Conservation (phyloP, 64 coral and sea anemone species). For the Porites lutea region DNA sequence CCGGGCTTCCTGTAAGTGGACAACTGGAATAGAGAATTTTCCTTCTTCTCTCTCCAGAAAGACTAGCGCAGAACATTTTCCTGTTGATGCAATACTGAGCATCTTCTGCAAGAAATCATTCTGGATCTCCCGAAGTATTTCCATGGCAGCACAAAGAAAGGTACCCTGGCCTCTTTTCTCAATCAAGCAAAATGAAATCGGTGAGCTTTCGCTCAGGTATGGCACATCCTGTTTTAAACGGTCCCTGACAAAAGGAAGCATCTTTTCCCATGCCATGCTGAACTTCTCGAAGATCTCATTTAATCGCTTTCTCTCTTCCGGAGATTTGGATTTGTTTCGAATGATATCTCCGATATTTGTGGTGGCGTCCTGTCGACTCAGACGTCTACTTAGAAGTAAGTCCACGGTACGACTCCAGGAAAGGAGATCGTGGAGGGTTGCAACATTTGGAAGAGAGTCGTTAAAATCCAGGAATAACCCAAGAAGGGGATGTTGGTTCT, state of each 20-base stretch:
- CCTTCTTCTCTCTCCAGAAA: conserved; percentile 57
- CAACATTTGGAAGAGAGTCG: conserved; percentile 53
- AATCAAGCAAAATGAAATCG: conserved; percentile 78
- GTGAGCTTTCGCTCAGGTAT: conserved; percentile 61
- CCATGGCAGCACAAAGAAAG: conserved; percentile 74
- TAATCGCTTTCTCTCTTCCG: neutral
- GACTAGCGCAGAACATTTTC: conserved; percentile 73
- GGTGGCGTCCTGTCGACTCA: conserved; percentile 64
- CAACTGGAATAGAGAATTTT: conserved; percentile 25
- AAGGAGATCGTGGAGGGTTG: conserved; percentile 49
- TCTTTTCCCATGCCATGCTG: conserved; percentile 69
- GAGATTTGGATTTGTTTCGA: conserved; percentile 36
- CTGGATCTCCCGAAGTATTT: conserved; percentile 73
- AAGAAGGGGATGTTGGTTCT: conserved; percentile 68
- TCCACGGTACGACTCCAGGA: conserved; percentile 74
- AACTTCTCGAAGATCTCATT: conserved; percentile 78
- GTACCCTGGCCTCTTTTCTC: conserved; percentile 62
- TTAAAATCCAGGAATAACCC: conserved; percentile 78
- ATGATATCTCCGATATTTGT: conserved; percentile 75
- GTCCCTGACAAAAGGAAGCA: conserved; percentile 33
- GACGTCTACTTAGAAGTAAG: conserved; percentile 65
- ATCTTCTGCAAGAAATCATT: conserved; percentile 78
- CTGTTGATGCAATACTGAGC: conserved; percentile 63
- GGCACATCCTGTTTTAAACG: conserved; percentile 1
- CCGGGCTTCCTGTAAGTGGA: conserved; percentile 83